phyloP scores from a whole-genome alignment of 2,797 vertebrate genomes.

The Coccyzus lansbergi region DNA sequence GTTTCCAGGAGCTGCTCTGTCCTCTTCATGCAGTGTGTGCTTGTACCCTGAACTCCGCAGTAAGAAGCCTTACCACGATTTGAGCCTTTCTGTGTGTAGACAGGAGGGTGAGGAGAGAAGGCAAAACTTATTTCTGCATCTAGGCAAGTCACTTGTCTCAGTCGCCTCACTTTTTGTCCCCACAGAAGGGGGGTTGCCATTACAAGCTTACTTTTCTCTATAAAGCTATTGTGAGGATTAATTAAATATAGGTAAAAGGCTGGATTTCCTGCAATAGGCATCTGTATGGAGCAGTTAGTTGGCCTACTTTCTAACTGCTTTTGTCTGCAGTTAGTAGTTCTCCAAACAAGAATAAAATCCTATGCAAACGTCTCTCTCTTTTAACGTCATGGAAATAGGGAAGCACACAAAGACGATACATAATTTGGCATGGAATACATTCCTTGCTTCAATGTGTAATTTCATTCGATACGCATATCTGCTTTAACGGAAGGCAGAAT shows the following conservation, averaged over 20 bases:
- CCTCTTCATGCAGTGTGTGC: fast-evolving
- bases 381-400: neutral
- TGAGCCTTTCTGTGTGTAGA: neutral
- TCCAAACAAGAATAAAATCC: neutral
- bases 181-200: fast-evolving
- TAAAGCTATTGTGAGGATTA: neutral
- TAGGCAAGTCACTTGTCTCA: fast-evolving
- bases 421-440: neutral
- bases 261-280: neutral
- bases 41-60: no score
- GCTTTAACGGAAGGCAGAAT: neutral
- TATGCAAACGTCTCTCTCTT: conserved; percentile 18
- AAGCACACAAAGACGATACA: neutral
- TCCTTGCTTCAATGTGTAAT: conserved; percentile 30
- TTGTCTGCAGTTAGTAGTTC: conserved; percentile 17
- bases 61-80: neutral
- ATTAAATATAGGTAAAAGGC: neutral
- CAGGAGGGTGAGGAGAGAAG: neutral
- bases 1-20: neutral
- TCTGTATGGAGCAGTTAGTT: neutral
- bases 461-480: conserved; percentile 12
- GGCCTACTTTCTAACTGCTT: conserved; percentile 18
- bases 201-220: neutral
- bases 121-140: neutral
- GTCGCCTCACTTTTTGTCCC: neutral